Evolutionary conservation across 2,888 invertebrate species (phyloP).

Genomic region (Odontomyia ornata): DNA sequence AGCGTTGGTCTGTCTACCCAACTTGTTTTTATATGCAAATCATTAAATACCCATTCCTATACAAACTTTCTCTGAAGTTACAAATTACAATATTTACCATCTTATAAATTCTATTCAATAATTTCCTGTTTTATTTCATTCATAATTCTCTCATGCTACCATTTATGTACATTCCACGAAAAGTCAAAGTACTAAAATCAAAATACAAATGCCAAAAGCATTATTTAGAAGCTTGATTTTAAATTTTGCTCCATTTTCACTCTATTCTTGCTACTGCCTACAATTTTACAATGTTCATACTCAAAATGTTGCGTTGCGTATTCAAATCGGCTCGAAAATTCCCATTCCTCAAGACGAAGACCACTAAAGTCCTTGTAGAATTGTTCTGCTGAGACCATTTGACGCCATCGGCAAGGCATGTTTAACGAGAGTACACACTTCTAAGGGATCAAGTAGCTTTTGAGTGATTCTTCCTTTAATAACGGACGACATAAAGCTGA

Average conservation of each 20-base stretch:
- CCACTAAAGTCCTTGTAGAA: background rate
- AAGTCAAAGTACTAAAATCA: too few relatives aligned
- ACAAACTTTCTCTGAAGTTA: too few relatives aligned
- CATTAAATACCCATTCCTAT: too few relatives aligned
- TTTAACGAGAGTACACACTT: slow-evolving; percentile 28
- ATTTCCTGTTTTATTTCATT: background rate
- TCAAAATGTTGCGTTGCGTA: slow-evolving; percentile 13
- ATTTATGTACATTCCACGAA: too few relatives aligned
- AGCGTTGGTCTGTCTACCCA: too few relatives aligned
- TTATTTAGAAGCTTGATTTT: background rate
- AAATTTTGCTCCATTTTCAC: slow-evolving; percentile 14
- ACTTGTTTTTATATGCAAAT: too few relatives aligned
- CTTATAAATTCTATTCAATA: background rate
- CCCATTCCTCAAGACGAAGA: background rate
- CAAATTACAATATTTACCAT: too few relatives aligned
- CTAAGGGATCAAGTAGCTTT: slow-evolving; percentile 21
- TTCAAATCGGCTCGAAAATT: background rate
- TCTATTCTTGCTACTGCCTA: background rate
- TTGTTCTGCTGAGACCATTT: slow-evolving; percentile 31
- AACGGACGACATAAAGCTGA: slow-evolving; percentile 37
- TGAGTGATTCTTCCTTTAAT: slow-evolving; percentile 31
- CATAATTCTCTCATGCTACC: background rate
- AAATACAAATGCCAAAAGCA: too few relatives aligned
- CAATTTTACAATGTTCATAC: slow-evolving; percentile 11
- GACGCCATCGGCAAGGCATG: slow-evolving; percentile 36